Percentiles rank a stretch among this genome's conserved stretches.
These are phyloP conservation scores for Prunella himalayana DNA, from an alignment of 2,113 vertebrate species.

Conservation along the genomic window DNA sequence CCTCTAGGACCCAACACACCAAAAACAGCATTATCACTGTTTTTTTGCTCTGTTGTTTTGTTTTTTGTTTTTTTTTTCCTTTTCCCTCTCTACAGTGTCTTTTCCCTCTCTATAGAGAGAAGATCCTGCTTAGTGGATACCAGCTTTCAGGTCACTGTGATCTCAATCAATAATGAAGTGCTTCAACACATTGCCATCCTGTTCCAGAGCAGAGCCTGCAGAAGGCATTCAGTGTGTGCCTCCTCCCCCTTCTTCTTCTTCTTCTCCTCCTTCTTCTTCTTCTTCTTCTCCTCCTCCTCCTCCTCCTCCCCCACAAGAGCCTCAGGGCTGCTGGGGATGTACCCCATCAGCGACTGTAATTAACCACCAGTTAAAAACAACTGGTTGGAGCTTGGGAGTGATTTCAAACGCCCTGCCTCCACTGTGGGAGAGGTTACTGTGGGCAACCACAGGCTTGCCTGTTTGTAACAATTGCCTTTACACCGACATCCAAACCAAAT, in stretches of 20 bases:
- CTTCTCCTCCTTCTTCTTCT: background rate
- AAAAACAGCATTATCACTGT: fast-evolving
- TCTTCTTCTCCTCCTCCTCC: background rate
- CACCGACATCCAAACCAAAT: conserved; percentile 73
- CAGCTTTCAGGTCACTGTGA: conserved; percentile 62
- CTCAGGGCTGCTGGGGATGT: background rate
- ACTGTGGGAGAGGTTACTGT: conserved; percentile 46
- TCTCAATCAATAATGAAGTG: conserved; percentile 63
- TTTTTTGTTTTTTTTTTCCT: background rate
- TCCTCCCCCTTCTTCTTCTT: background rate
- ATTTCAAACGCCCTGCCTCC: conserved; percentile 26
- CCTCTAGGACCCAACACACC: background rate
- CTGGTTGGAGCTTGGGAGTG: background rate
- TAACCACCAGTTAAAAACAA: conserved; percentile 32
- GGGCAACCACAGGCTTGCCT: conserved; percentile 55
- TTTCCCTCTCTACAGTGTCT: background rate
- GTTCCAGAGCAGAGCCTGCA: conserved; percentile 45
- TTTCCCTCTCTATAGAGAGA: background rate
- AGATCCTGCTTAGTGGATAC: conserved; percentile 52
- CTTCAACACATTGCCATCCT: conserved; percentile 15
- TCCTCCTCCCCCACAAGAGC: background rate
- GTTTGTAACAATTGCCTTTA: conserved; percentile 70
- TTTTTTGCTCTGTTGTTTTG: background rate
- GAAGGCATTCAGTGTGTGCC: background rate
- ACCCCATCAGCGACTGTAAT: background rate